These are phyloP conservation scores for Empidonax traillii DNA, from an alignment of 2,113 vertebrate species.

Conservation along the genomic window DNA sequence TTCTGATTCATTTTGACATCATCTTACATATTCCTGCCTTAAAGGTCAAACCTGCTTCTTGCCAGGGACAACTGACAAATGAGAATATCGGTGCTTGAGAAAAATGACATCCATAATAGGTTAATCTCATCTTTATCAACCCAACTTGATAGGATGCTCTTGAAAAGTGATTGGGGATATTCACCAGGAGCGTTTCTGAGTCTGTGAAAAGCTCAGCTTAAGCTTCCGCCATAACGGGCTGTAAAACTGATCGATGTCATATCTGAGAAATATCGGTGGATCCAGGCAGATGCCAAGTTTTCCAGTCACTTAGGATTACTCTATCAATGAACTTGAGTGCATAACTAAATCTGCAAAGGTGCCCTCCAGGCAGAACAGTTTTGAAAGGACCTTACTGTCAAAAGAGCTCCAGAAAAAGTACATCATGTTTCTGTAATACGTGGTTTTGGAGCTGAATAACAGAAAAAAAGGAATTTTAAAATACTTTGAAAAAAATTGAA, in stretches of 20 bases:
- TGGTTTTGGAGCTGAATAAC: background rate
- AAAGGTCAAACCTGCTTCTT: constrained; percentile 46
- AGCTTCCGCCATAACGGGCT: background rate
- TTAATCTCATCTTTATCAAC: constrained; percentile 54
- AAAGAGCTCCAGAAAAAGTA: background rate
- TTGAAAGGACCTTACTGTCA: background rate
- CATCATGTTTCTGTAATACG: background rate
- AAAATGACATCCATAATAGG: constrained; percentile 27
- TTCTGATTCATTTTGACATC: constrained; percentile 41
- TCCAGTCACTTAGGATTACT: background rate
- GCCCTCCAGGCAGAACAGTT: background rate
- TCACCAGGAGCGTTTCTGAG: background rate
- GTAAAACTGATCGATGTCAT: background rate
- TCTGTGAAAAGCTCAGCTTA: constrained; percentile 27
- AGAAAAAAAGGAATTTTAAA: background rate
- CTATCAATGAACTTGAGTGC: background rate
- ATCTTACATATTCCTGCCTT: constrained; percentile 24
- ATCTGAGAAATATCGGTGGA: background rate
- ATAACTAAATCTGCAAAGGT: background rate
- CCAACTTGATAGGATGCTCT: constrained; percentile 21
- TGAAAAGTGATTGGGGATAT: background rate
- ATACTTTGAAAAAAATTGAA: background rate
- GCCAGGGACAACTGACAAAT: background rate
- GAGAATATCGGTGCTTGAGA: background rate
- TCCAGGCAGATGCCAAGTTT: background rate